Evolutionary conservation across 2,113 vertebrate genomes (phyloP).

Genomic region (Fulmarus glacialis): DNA sequence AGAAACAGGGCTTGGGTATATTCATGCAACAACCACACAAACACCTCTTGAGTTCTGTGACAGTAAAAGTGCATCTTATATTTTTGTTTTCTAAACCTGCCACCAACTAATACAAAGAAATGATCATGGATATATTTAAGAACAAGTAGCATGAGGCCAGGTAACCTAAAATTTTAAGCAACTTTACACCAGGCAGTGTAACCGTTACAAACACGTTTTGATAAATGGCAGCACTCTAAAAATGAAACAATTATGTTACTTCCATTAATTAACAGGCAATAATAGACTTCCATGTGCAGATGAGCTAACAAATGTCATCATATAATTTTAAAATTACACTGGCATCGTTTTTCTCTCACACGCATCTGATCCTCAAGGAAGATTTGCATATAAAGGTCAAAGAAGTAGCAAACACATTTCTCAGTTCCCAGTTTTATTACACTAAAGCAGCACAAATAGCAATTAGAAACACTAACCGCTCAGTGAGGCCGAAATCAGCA

Average conservation of each 20-base stretch:
- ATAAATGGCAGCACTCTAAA: neutral
- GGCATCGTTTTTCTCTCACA: neutral
- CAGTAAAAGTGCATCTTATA: neutral
- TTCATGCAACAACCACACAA: neutral
- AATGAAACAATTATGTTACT: neutral
- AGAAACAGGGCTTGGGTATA: neutral
- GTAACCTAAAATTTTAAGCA: neutral
- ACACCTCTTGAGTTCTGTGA: neutral
- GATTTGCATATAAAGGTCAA: neutral
- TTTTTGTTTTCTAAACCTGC: neutral
- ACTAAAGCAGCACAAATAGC: neutral
- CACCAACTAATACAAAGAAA: neutral
- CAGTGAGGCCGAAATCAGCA: neutral
- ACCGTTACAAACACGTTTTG: neutral
- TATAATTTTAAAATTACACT: neutral
- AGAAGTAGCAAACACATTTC: neutral
- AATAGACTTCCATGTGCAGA: neutral
- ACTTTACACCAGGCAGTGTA: neutral
- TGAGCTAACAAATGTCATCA: neutral
- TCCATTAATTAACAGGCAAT: neutral
- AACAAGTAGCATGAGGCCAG: neutral
- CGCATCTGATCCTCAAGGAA: neutral
- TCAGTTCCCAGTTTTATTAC: neutral
- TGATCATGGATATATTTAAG: neutral
- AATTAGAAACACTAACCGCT: neutral